These are phyloP conservation scores for Volucella inanis DNA, from an alignment of 2,888 invertebrate genomes.

Conservation along the genomic window DNA sequence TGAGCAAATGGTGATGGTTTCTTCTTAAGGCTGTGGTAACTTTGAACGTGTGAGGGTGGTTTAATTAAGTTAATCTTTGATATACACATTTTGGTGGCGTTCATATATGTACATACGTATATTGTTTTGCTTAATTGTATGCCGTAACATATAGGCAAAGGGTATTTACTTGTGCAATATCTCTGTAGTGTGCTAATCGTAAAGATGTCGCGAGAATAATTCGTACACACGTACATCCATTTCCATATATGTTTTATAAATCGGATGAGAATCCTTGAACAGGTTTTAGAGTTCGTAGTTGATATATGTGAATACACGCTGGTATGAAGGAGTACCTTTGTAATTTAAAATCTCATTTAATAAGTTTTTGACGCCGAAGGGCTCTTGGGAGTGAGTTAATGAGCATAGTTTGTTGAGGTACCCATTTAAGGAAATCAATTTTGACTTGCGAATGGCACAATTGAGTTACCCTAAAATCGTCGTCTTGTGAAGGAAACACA, in stretches of 20 bases:
- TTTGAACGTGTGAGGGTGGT: constrained; percentile 1
- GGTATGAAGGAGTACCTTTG: constrained; percentile 7
- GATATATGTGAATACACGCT: background rate
- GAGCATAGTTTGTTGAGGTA: constrained; percentile 56
- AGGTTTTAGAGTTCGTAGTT: constrained; percentile 35
- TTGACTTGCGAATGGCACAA: constrained; percentile 52
- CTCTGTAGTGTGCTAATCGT: constrained; percentile 53
- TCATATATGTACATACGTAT: constrained; percentile 2
- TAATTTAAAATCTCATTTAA: constrained; percentile 61
- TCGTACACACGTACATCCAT: constrained; percentile 19
- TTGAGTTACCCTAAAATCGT: constrained; percentile 34
- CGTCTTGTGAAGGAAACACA: constrained; percentile 18
- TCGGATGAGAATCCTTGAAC: background rate
- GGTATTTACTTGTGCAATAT: constrained; percentile 51
- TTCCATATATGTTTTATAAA: background rate
- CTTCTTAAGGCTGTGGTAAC: background rate
- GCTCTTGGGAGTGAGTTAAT: constrained; percentile 39
- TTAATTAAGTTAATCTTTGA: constrained; percentile 69
- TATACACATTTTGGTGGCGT: constrained; percentile 41
- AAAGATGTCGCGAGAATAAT: constrained; percentile 46
- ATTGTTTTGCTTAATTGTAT: constrained; percentile 10
- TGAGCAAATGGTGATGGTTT: constrained; percentile 27
- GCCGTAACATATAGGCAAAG: constrained; percentile 19
- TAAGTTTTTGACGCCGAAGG: constrained; percentile 39
- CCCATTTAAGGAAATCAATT: constrained; percentile 66